A percentile compares a stretch with the other conserved stretches of the same genome.
phyloP scores from a whole-genome alignment of 2,113 vertebrate genomes.

The Alaudala cheleensis region DNA sequence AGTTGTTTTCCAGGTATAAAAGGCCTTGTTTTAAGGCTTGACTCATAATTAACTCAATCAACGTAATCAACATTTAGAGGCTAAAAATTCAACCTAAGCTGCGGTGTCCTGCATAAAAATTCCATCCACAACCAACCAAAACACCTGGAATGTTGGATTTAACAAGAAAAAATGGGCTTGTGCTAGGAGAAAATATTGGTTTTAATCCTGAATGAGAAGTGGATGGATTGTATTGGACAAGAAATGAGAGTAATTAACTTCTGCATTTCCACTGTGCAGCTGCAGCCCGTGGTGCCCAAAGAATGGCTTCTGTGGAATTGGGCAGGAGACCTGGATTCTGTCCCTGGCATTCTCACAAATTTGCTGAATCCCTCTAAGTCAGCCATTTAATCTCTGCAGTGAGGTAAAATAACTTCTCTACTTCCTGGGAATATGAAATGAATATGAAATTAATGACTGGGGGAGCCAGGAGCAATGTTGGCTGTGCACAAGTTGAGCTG shows the following conservation, averaged over 20 bases:
- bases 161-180: not conserved
- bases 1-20: not conserved
- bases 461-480: not conserved
- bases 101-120: not conserved
- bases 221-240: conserved; percentile 8
- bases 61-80: not conserved
- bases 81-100: not conserved
- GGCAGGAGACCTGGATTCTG: not conserved
- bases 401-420: not conserved
- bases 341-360: not conserved
- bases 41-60: not conserved
- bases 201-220: not conserved
- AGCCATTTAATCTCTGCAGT: not conserved
- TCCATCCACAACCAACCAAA: not conserved
- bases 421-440: not conserved
- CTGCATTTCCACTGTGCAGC: not conserved
- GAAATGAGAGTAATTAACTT: not conserved
- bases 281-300: not conserved
- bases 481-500: not conserved
- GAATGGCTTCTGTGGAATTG: not conserved
- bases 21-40: not conserved
- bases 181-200: not conserved
- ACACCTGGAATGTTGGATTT: not conserved
- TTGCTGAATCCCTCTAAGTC: not conserved
- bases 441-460: not conserved